Conservation (phyloP, 2,888 invertebrate genomes). For the Hermaeophaga mercurialis region DNA sequence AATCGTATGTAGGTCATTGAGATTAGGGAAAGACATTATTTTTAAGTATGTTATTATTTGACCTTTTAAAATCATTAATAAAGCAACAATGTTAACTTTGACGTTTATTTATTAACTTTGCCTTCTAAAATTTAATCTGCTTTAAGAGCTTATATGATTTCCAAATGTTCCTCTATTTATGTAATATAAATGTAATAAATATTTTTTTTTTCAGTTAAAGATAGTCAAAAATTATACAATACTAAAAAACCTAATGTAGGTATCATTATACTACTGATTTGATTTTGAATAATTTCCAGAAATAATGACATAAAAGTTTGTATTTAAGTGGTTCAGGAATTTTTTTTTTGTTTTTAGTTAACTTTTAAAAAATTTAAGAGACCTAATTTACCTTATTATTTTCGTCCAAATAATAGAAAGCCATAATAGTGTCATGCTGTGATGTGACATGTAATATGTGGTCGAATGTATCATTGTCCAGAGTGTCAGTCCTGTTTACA, state of each 20-base stretch:
- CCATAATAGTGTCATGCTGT: conserved; percentile 86
- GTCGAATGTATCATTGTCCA: conserved; percentile 68
- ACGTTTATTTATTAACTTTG: not conserved
- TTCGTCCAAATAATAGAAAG: conserved; percentile 89
- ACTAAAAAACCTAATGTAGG: too few relatives aligned
- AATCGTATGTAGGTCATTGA: not conserved
- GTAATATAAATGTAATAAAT: too few relatives aligned
- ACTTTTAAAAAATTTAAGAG: not conserved
- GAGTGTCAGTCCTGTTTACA: conserved; percentile 50
- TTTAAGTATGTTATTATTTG: not conserved
- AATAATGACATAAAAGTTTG: too few relatives aligned
- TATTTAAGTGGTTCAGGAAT: too few relatives aligned
- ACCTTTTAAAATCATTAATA: not conserved
- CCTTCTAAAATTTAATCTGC: too few relatives aligned
- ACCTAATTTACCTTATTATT: conserved; percentile 70
- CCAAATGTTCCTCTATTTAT: too few relatives aligned
- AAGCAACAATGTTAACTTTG: not conserved
- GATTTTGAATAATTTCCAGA: too few relatives aligned
- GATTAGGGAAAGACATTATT: not conserved
- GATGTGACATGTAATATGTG: conserved; percentile 77
- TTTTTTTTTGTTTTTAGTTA: too few relatives aligned
- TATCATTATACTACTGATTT: too few relatives aligned
- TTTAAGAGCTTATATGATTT: too few relatives aligned
- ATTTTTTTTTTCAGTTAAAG: too few relatives aligned
- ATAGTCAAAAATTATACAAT: too few relatives aligned